Conservation (phyloP, 2,888 invertebrate species). For the Hydroisotoma schaefferi region DNA sequence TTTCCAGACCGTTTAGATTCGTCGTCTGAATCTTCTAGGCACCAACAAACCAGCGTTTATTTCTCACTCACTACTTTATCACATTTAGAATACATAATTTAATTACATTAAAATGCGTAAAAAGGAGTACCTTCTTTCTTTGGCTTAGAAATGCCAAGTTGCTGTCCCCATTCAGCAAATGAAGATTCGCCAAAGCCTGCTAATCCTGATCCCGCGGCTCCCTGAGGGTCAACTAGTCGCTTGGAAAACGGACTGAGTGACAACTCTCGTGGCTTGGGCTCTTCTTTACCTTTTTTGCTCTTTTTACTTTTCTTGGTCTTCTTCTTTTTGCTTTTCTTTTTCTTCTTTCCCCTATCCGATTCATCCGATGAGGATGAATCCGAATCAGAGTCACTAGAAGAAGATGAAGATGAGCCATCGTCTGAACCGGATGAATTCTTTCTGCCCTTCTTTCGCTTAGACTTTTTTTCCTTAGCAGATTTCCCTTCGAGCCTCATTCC, state of each 20-base stretch:
- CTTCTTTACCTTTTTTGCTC: conserved; percentile 58
- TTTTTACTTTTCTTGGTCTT: conserved; percentile 63
- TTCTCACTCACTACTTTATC: neutral
- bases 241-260: conserved; percentile 45
- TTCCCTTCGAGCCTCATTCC: conserved; percentile 39
- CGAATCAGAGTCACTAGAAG: conserved; percentile 24
- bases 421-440: conserved; percentile 49
- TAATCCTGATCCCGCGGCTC: conserved; percentile 17
- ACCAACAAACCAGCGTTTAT: neutral
- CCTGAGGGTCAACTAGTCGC: conserved; percentile 29
- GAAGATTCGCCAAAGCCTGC: conserved; percentile 32
- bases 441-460: conserved; percentile 63
- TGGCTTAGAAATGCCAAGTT: conserved; percentile 30
- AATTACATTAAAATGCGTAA: neutral
- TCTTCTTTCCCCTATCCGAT: conserved; percentile 50
- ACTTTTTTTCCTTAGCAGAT: conserved; percentile 57
- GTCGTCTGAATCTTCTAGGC: conserved; percentile 12
- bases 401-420: conserved; percentile 34
- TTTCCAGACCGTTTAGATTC: conserved; percentile 28
- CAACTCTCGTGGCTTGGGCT: conserved; percentile 59
- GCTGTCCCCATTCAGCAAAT: conserved; percentile 36
- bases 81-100: neutral
- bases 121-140: conserved; percentile 9
- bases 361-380: conserved; percentile 33
- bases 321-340: conserved; percentile 64